phyloP scores from a whole-genome alignment of 37 sponge, comb jelly and placozoan genomes.

The Halisarca cf. caerulea region DNA sequence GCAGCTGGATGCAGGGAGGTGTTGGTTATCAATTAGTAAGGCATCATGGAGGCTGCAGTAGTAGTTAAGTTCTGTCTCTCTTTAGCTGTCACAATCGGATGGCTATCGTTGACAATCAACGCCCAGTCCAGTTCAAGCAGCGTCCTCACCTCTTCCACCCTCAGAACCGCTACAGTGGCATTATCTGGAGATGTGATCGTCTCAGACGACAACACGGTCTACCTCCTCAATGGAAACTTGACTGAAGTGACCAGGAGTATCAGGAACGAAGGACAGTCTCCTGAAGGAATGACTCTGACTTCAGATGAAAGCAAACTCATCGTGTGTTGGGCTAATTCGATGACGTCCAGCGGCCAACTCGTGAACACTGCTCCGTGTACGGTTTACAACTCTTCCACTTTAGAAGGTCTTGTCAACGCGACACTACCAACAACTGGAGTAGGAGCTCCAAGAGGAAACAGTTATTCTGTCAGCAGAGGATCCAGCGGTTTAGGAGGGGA shows the following conservation, averaged over 20 bases:
- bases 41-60: no score
- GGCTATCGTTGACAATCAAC: no score
- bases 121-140: background rate
- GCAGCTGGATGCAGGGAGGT: no score
- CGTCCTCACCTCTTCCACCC: background rate
- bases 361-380: background rate
- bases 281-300: constrained; percentile 11
- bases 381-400: constrained; percentile 2
- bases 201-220: constrained; percentile 14
- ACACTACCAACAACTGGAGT: background rate
- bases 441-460: background rate
- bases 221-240: constrained; percentile 4
- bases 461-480: constrained; percentile 1
- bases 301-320: background rate
- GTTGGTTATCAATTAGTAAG: no score
- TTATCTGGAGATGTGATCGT: constrained; percentile 2
- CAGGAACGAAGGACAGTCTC: background rate
- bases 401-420: background rate
- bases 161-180: background rate
- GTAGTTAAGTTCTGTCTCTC: no score
- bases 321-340: background rate
- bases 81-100: no score
- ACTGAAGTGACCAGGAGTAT: background rate
- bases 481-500: background rate
- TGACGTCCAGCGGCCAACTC: background rate